These are phyloP conservation scores for Oasisia sp. DNA, from an alignment of 2,888 invertebrate species.

Conservation along the genomic window DNA sequence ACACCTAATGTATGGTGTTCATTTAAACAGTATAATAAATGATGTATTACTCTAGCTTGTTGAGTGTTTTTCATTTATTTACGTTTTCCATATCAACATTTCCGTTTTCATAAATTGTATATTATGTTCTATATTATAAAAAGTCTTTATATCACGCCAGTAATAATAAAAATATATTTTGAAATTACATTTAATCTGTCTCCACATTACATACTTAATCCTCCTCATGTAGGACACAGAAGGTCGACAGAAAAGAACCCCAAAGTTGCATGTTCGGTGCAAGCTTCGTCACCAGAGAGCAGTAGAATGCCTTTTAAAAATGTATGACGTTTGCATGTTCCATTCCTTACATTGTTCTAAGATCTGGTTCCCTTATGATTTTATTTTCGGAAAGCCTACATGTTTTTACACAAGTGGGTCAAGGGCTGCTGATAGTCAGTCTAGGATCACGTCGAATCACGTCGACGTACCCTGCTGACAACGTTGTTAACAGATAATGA, in stretches of 20 bases:
- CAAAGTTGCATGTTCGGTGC: too few relatives aligned
- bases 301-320: too few relatives aligned
- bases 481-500: background rate
- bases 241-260: too few relatives aligned
- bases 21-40: background rate
- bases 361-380: slow-evolving; percentile 31
- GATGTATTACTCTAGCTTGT: background rate
- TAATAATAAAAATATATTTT: too few relatives aligned
- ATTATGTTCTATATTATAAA: background rate
- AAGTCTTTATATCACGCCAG: background rate
- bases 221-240: too few relatives aligned
- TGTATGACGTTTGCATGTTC: background rate
- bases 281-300: too few relatives aligned
- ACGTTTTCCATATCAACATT: too few relatives aligned
- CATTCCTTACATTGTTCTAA: slow-evolving; percentile 26
- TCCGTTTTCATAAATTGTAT: background rate
- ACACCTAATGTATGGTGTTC: background rate
- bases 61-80: background rate
- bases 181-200: too few relatives aligned
- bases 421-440: background rate
- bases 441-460: slow-evolving; percentile 33
- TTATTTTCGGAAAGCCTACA: slow-evolving; percentile 31
- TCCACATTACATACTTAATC: too few relatives aligned
- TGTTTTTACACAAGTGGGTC: slow-evolving; percentile 31
- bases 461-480: background rate